Base-by-base conservation (phyloP, 2,888 invertebrate genomes). In the Meghimatium bilineatum region DNA sequence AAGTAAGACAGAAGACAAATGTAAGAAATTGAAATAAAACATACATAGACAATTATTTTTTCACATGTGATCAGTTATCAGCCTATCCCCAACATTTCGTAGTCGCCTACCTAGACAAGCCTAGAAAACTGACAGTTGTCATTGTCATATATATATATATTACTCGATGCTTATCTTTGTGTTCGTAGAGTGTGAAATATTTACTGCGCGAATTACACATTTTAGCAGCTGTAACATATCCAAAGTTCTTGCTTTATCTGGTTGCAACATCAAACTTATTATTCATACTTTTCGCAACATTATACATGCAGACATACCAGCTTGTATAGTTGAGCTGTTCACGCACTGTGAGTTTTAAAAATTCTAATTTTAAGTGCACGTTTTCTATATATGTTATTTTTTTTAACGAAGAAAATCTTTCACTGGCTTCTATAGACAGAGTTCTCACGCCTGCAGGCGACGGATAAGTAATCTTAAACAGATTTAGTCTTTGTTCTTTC, bases 381-480 rank as follows among this genome's bases (percentile, higher is more conserved):
- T 26, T n/a, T 56, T 63, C 23, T 3, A 56, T 14, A n/a, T n/a
- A n/a, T n/a, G n/a, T n/a, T n/a, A n/a, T n/a, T n/a, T n/a, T n/a
- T n/a, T n/a, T 20, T 56, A 8, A 56, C 56, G 23, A 56, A 20
- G 60, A 63, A 63, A 6, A 63, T n/a, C 60, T n/a, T n/a, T n/a
- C 8, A n/a, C n/a, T 17, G n/a, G 60, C n/a, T 63, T 63, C n/a
- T 23, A 14, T 23, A 20, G 12, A 56, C 6, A 56, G 6, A 63
- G 60, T 63, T 63, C 60, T 63, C 60, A 63, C 60, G 60, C 60
- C 60, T 63, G 60, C 60, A 26, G n/a, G 60, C 60, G n/a, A n/a
- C n/a, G 60, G 26, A 63, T 63, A 63, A 63, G 60, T 63, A 63
- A 63, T 63, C 23, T 6, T 63, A 63, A 63, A 63, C 60, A 63